Percentiles rank a stretch among this genome's conserved stretches.
Conservation (phyloP, 2,888 invertebrate species). For the Pterostichus niger region DNA sequence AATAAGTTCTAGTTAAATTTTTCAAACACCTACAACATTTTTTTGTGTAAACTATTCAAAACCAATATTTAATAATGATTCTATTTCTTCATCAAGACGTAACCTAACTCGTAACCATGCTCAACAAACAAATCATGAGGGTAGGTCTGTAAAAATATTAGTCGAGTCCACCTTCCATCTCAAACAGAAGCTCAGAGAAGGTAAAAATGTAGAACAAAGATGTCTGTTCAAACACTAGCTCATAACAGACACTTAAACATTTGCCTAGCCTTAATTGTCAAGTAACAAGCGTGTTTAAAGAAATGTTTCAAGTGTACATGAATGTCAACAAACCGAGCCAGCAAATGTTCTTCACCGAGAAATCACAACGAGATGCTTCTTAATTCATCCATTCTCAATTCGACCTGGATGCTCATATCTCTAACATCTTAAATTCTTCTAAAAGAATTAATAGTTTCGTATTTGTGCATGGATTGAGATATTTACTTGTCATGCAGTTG, state of each 20-base stretch:
- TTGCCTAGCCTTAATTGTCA: conserved; percentile 66
- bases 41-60: too few species aligned
- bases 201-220: conserved; percentile 64
- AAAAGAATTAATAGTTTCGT: too few species aligned
- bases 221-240: conserved; percentile 57
- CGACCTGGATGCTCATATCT: too few species aligned
- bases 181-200: conserved; percentile 53
- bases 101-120: conserved; percentile 25
- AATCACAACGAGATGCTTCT: too few species aligned
- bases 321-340: conserved; percentile 47
- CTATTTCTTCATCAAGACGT: not conserved
- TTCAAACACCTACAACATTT: too few species aligned
- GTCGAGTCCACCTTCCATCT: conserved; percentile 5
- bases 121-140: conserved; percentile 28
- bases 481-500: too few species aligned
- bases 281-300: conserved; percentile 56
- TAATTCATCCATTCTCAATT: too few species aligned
- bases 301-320: conserved; percentile 54
- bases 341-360: too few species aligned
- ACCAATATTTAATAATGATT: too few species aligned
- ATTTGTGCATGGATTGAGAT: too few species aligned
- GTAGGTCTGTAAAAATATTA: conserved; percentile 58
- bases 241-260: conserved; percentile 63
- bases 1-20: too few species aligned
- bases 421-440: too few species aligned